Percentiles rank a stretch among this genome's conserved stretches.
phyloP scores from a whole-genome alignment of 2,797 vertebrate species.

The Pygocentrus nattereri region DNA sequence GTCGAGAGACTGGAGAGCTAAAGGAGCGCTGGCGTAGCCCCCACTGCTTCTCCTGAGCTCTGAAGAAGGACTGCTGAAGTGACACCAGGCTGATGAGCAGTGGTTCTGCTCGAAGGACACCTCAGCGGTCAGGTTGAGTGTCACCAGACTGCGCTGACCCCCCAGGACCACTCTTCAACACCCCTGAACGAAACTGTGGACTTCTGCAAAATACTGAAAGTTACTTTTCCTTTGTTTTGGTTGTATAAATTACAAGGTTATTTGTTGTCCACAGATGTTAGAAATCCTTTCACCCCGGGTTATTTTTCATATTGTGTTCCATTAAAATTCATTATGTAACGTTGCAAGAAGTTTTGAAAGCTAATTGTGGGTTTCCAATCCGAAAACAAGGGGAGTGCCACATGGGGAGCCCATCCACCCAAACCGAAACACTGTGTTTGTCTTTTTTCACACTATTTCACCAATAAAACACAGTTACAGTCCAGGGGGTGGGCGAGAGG shows the following conservation, averaged over 20 bases:
- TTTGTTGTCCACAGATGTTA: background rate
- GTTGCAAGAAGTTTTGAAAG: background rate
- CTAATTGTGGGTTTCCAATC: background rate
- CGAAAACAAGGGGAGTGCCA: too few relatives aligned
- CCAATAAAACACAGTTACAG: too few relatives aligned
- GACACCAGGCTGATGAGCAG: background rate
- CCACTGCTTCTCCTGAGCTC: background rate
- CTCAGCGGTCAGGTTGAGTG: too few relatives aligned
- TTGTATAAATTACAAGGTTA: background rate
- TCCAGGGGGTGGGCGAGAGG: too few relatives aligned
- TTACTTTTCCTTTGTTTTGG: background rate
- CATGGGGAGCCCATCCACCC: too few relatives aligned
- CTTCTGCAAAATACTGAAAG: background rate
- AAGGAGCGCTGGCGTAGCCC: constrained; percentile 87
- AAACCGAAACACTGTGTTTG: too few relatives aligned
- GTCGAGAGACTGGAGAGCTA: constrained; percentile 93
- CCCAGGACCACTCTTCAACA: background rate
- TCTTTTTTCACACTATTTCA: too few relatives aligned
- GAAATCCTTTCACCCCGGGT: background rate
- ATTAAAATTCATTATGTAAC: background rate
- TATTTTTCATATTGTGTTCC: background rate
- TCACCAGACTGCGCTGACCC: too few relatives aligned
- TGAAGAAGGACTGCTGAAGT: background rate
- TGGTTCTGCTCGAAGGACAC: too few relatives aligned
- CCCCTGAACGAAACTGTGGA: background rate